Evolutionary conservation across 2,113 vertebrate genomes (phyloP).

Genomic region (Amazona vittata): DNA sequence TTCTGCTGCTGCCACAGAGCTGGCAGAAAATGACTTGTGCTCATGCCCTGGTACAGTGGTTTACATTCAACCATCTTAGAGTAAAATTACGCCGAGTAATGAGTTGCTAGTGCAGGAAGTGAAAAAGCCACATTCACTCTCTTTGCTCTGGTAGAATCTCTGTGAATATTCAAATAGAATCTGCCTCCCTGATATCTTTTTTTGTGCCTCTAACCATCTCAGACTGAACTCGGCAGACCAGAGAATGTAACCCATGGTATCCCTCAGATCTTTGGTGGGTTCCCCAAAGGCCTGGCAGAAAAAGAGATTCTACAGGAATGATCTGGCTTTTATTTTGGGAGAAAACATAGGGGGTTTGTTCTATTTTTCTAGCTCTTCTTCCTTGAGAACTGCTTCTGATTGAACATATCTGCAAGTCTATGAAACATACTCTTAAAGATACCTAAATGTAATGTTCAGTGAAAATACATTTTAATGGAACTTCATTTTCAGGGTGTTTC

Average conservation of each 20-base stretch:
- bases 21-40: background rate
- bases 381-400: background rate
- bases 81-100: background rate
- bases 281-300: background rate
- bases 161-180: background rate
- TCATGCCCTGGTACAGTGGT: background rate
- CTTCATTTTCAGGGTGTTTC: background rate
- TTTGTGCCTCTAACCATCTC: background rate
- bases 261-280: background rate
- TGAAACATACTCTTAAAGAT: slow-evolving; percentile 7
- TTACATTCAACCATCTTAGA: background rate
- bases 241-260: background rate
- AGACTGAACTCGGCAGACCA: background rate
- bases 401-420: background rate
- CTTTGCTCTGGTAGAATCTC: background rate
- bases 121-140: background rate
- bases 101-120: background rate
- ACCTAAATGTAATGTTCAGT: background rate
- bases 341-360: background rate
- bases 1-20: background rate
- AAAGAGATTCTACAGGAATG: background rate
- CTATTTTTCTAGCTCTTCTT: slow-evolving; percentile 6
- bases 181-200: background rate
- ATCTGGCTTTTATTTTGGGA: background rate
- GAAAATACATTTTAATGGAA: slow-evolving; percentile 27